These are phyloP conservation scores for Haliaeetus leucogaster DNA, from an alignment of 2,113 vertebrate genomes.

Conservation along the genomic window DNA sequence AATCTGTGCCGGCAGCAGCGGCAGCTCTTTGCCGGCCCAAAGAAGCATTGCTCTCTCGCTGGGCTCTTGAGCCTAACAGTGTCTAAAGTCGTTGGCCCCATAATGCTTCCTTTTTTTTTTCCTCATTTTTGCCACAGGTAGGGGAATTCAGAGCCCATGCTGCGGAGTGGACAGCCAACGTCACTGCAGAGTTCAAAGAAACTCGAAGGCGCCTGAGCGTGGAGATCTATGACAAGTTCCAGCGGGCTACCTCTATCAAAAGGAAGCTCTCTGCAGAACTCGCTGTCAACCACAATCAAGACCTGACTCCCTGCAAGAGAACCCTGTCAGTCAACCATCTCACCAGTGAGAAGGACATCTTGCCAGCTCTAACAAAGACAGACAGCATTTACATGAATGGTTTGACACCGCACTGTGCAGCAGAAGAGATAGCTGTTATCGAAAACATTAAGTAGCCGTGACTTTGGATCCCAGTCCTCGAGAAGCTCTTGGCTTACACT, in stretches of 20 bases:
- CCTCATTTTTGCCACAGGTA: slow-evolving; percentile 72
- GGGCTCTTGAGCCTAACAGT: neutral
- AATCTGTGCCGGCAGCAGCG: neutral
- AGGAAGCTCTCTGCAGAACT: slow-evolving; percentile 94
- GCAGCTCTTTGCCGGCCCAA: neutral
- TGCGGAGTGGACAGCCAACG: slow-evolving; percentile 96
- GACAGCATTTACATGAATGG: slow-evolving; percentile 96
- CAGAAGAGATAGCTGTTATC: slow-evolving; percentile 86
- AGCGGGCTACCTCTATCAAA: slow-evolving; percentile 94
- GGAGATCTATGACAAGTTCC: slow-evolving; percentile 97
- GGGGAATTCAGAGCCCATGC: slow-evolving; percentile 96
- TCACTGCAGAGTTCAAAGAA: slow-evolving; percentile 97
- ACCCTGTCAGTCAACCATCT: slow-evolving; percentile 90
- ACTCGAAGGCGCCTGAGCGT: slow-evolving; percentile 93
- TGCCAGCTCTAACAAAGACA: slow-evolving; percentile 83
- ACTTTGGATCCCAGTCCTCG: neutral
- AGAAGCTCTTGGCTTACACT: slow-evolving; percentile 64
- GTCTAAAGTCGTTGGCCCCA: neutral
- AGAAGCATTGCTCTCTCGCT: neutral
- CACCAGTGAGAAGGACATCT: slow-evolving; percentile 78
- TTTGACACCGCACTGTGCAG: slow-evolving; percentile 89
- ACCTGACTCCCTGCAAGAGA: slow-evolving; percentile 91
- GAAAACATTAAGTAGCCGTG: slow-evolving; percentile 86
- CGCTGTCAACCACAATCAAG: slow-evolving; percentile 84
- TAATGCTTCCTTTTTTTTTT: neutral